Evolutionary conservation across 2,113 vertebrate species (phyloP).

Genomic region (Polyodon spathula): DNA sequence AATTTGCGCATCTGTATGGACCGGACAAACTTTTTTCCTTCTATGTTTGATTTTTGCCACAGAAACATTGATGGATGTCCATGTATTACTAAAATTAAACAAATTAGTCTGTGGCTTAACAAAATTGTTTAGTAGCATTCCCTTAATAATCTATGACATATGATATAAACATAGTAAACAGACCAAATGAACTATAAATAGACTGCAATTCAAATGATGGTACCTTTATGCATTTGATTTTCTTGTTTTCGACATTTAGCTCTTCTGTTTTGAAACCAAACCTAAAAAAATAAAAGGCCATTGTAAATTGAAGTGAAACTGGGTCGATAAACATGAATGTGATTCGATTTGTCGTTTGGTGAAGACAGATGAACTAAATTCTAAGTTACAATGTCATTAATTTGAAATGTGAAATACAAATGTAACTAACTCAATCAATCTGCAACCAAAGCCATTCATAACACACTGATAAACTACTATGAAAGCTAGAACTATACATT

Average conservation of each 20-base stretch:
- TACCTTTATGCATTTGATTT: conserved; percentile 98
- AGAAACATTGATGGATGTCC: too few relatives aligned
- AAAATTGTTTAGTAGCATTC: too few relatives aligned
- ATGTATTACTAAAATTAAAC: too few relatives aligned
- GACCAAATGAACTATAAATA: not conserved
- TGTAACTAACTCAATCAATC: not conserved
- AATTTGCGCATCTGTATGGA: too few relatives aligned
- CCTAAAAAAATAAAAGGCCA: conserved; percentile 48
- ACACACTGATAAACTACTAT: not conserved
- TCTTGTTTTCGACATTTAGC: conserved; percentile 95
- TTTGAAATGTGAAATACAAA: conserved; percentile 4
- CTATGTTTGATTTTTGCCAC: too few relatives aligned
- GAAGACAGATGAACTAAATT: conserved; percentile 5
- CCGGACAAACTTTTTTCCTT: too few relatives aligned
- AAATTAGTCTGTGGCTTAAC: too few relatives aligned
- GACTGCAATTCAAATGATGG: conserved; percentile 11
- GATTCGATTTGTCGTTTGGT: conserved; percentile 1
- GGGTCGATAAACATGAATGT: conserved; percentile 8
- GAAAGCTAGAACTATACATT: not conserved
- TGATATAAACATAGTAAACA: not conserved
- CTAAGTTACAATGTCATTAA: conserved; percentile 1
- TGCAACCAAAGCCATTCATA: not conserved
- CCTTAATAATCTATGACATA: too few relatives aligned
- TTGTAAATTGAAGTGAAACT: conserved; percentile 9
- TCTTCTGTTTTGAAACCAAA: conserved; percentile 97